phyloP scores from a whole-genome alignment of 2,113 vertebrate genomes.

The Channa maculata region DNA sequence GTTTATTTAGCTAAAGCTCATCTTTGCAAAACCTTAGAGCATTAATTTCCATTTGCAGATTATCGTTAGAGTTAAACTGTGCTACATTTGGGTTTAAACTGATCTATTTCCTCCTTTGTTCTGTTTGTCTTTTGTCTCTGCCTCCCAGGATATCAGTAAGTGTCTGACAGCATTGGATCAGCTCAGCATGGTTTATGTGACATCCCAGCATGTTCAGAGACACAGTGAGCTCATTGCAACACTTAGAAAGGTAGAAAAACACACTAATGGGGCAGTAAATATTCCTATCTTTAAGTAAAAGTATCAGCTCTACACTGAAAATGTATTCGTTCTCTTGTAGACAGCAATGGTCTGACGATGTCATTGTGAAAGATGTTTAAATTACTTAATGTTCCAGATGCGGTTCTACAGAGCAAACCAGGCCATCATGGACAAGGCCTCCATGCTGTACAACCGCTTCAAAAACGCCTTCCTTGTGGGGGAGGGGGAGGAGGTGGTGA shows the following conservation, averaged over 20 bases:
- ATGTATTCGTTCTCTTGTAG: no score
- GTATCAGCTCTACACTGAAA: no score
- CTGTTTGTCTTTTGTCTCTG: background rate
- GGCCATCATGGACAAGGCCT: constrained; percentile 95
- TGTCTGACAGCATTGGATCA: constrained; percentile 94
- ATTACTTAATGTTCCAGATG: constrained; percentile 74
- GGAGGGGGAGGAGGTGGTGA: constrained; percentile 93
- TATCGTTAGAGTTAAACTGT: no score
- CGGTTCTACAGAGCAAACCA: constrained; percentile 91
- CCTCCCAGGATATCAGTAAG: constrained; percentile 88
- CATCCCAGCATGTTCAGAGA: constrained; percentile 93
- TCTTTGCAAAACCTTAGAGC: no score
- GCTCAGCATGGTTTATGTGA: constrained; percentile 91
- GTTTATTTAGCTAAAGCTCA: no score
- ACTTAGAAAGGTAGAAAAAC: constrained; percentile 88
- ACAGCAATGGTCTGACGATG: no score
- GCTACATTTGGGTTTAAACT: no score
- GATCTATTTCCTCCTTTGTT: no score
- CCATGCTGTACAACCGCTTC: constrained; percentile 97
- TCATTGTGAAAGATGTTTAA: no score
- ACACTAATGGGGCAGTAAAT: no score
- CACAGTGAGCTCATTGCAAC: constrained; percentile 95
- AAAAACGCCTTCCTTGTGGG: constrained; percentile 95
- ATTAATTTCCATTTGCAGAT: no score
- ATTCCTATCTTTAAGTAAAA: no score